Evolutionary conservation across 2,113 vertebrate genomes (phyloP).

Genomic region (Pterocles orientalis): DNA sequence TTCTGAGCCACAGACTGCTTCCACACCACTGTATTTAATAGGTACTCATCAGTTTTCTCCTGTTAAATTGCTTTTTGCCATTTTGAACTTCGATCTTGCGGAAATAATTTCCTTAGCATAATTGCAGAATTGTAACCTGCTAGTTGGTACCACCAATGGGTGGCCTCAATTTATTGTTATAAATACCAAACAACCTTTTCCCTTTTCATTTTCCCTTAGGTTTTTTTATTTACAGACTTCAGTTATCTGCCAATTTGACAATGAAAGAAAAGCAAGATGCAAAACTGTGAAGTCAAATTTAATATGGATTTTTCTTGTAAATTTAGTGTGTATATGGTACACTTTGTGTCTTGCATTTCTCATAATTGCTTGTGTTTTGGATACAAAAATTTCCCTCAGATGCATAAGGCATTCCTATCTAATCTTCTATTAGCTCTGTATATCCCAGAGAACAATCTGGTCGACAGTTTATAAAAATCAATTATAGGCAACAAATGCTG

Average conservation of each 20-base stretch:
- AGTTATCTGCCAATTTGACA: background rate
- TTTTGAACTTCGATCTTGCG: background rate
- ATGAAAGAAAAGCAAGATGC: background rate
- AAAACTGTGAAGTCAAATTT: background rate
- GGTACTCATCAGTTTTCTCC: background rate
- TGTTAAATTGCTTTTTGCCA: background rate
- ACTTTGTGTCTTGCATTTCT: background rate
- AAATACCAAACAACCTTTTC: background rate
- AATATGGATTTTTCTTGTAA: background rate
- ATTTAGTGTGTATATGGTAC: background rate
- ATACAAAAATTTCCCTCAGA: background rate
- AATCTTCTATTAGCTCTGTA: background rate
- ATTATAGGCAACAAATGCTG: background rate
- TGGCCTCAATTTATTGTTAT: background rate
- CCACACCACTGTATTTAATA: background rate
- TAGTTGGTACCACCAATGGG: background rate
- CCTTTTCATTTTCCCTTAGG: background rate
- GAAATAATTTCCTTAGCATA: background rate
- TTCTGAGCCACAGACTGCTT: background rate
- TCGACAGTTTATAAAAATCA: background rate
- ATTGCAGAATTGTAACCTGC: background rate
- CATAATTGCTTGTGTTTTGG: background rate
- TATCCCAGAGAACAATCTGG: background rate
- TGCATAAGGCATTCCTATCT: background rate
- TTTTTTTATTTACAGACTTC: background rate